A percentile compares a stretch with the other conserved stretches of the same genome.
phyloP scores from a whole-genome alignment of 2,888 invertebrate species.

The Pecten maximus region DNA sequence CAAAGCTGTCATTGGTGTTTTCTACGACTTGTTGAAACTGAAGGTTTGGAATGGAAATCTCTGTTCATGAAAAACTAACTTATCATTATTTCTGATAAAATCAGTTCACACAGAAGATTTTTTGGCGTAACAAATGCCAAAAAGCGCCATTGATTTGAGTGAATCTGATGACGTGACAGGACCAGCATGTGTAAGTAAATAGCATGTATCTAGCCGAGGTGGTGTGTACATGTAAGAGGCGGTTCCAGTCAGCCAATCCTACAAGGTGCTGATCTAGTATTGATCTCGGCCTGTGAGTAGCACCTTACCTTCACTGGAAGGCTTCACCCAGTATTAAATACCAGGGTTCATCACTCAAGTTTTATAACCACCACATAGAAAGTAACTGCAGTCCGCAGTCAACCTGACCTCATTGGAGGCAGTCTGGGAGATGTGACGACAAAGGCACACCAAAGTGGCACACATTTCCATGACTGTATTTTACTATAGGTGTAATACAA shows the following conservation, averaged over 20 bases:
- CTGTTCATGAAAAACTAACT: not conserved
- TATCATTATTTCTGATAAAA: not conserved
- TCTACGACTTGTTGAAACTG: not conserved
- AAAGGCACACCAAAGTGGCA: not conserved
- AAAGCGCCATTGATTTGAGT: not conserved
- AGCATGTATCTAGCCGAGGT: not conserved
- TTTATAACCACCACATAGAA: not conserved
- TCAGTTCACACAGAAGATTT: not conserved
- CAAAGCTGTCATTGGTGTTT: not conserved
- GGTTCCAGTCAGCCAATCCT: not conserved
- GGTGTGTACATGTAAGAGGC: not conserved
- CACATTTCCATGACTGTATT: not conserved
- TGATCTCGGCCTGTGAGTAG: conserved; percentile 4
- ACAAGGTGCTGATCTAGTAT: conserved; percentile 24
- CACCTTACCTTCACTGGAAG: not conserved
- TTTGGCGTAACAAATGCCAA: not conserved
- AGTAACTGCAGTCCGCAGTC: not conserved
- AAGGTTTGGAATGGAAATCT: not conserved
- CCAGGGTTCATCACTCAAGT: conserved; percentile 10
- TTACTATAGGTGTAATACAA: not conserved
- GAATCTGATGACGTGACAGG: not conserved
- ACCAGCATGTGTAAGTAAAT: not conserved
- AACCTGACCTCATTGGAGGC: not conserved
- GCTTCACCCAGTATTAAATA: conserved; percentile 18
- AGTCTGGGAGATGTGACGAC: not conserved